Evolutionary conservation across 2,888 invertebrate species (phyloP).

Genomic region (Gibbula magus): DNA sequence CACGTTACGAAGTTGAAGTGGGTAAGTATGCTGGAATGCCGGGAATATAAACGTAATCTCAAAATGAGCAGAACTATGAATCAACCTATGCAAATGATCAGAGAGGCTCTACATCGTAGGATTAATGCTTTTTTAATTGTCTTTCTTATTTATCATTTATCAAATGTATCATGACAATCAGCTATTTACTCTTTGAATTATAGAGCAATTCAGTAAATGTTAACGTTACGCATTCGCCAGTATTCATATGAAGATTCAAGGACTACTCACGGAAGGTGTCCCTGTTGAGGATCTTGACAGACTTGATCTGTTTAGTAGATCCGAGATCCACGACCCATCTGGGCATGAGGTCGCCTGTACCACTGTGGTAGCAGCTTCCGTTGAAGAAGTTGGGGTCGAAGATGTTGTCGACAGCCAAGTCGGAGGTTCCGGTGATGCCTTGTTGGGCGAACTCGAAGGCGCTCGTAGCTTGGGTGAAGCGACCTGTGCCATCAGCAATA

Average conservation of each 20-base stretch:
- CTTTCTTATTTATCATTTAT: no score
- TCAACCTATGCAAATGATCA: no score
- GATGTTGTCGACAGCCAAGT: not conserved
- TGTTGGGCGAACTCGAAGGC: not conserved
- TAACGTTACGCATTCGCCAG: not conserved
- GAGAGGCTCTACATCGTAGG: no score
- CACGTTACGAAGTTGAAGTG: not conserved
- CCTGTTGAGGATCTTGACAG: not conserved
- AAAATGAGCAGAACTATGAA: not conserved
- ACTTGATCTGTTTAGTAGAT: not conserved
- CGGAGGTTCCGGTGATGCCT: not conserved
- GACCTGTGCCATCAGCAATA: not conserved
- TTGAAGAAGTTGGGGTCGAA: not conserved
- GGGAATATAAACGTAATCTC: not conserved
- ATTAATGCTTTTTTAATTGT: no score
- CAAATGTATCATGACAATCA: no score
- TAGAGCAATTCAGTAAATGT: no score
- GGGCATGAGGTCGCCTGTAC: not conserved
- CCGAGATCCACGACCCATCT: not conserved
- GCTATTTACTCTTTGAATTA: no score
- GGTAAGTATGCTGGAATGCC: not conserved
- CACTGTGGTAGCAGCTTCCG: not conserved
- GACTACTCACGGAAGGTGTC: not conserved
- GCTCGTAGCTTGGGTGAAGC: not conserved
- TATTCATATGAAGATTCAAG: not conserved